Conservation (phyloP, 2,797 vertebrate species). For the Brachyrhaphis roseni region DNA sequence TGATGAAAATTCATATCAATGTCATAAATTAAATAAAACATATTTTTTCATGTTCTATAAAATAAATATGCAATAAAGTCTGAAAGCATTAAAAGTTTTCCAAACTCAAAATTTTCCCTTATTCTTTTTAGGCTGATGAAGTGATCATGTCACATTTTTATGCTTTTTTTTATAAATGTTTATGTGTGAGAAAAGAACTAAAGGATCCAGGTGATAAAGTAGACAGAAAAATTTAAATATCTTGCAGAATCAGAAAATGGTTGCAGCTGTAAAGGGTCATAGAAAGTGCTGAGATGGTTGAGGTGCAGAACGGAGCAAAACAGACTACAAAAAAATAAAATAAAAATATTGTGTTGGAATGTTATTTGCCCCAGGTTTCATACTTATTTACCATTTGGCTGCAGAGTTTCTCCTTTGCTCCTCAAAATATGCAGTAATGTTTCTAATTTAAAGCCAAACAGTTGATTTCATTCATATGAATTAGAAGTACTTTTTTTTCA, state of each 20-base stretch:
- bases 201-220: background rate
- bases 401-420: background rate
- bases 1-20: background rate
- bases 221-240: background rate
- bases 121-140: background rate
- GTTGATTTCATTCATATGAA: background rate
- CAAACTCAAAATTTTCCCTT: background rate
- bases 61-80: background rate
- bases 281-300: background rate
- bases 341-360: background rate
- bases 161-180: background rate
- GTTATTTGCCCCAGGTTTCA: background rate
- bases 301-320: background rate
- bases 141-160: background rate
- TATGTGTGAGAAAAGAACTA: background rate
- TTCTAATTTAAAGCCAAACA: background rate
- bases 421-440: background rate
- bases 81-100: background rate
- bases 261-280: background rate
- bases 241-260: background rate
- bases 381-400: background rate
- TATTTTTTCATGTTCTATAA: background rate
- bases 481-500: background rate
- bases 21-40: background rate
- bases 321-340: background rate